Conservation (phyloP, 1,140 invertebrate genomes). For the Drosophila neocordata region DNA sequence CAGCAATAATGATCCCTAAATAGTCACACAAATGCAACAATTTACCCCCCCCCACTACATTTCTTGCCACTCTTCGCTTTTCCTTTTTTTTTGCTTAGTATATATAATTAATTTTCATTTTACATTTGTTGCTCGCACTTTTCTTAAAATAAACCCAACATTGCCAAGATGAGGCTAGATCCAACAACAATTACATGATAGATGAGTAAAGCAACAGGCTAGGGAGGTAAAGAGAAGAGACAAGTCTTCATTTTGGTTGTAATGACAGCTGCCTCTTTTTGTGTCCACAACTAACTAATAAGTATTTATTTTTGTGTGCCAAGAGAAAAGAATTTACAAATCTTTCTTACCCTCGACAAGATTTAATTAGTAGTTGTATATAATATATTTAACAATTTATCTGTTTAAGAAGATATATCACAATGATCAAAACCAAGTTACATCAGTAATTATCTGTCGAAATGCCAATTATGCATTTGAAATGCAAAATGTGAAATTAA, state of each 20-base stretch:
- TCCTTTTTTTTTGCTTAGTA: slow-evolving; percentile 35
- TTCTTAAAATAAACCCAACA: slow-evolving; percentile 53
- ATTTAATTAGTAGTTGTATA: too few species aligned
- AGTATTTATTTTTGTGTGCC: slow-evolving; percentile 50
- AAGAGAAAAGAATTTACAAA: slow-evolving; percentile 46
- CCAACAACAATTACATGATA: slow-evolving; percentile 47
- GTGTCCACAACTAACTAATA: slow-evolving; percentile 11
- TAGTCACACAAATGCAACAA: slow-evolving; percentile 31
- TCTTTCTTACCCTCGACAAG: slow-evolving; percentile 4
- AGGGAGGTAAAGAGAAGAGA: neutral
- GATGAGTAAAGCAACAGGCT: neutral
- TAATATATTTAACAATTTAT: neutral
- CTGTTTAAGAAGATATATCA: too few species aligned
- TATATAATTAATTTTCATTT: slow-evolving; percentile 68
- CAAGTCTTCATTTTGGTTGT: slow-evolving; percentile 29
- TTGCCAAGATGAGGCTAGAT: slow-evolving; percentile 25
- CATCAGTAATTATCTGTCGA: neutral
- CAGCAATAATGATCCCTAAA: slow-evolving; percentile 48
- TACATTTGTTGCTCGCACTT: slow-evolving; percentile 51
- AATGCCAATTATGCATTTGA: neutral
- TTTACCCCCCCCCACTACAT: slow-evolving; percentile 11
- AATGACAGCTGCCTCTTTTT: slow-evolving; percentile 27
- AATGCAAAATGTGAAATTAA: neutral
- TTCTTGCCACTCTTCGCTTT: too few species aligned
- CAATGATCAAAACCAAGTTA: neutral